Evolutionary conservation across 2,888 invertebrate genomes (phyloP).

Genomic region (Acleris laterana): DNA sequence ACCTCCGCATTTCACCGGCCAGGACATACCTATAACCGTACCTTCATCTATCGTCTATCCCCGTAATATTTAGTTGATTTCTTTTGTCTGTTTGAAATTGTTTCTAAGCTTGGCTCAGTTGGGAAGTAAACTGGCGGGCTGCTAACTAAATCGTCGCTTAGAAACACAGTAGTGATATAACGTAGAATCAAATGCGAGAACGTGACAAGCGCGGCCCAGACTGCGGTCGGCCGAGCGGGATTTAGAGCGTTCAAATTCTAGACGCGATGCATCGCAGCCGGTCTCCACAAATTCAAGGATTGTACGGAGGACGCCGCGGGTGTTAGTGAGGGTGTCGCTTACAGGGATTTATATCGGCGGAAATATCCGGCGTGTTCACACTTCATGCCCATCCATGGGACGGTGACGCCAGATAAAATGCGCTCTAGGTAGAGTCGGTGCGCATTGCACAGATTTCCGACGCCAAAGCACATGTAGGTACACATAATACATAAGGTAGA

Average conservation of each 20-base stretch:
- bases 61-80: constrained; percentile 33
- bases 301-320: constrained; percentile 61
- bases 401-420: constrained; percentile 63
- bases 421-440: constrained; percentile 55
- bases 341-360: constrained; percentile 76
- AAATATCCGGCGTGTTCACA: constrained; percentile 75
- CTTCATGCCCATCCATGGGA: constrained; percentile 64
- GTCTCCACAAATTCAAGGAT: constrained; percentile 74
- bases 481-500: constrained; percentile 11
- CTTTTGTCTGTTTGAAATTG: constrained; percentile 25
- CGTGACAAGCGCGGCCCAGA: constrained; percentile 29
- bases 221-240: constrained; percentile 43
- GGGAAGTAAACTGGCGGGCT: constrained; percentile 16
- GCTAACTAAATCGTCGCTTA: constrained; percentile 19
- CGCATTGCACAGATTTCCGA: constrained; percentile 61
- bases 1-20: constrained; percentile 68
- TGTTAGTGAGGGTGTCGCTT: constrained; percentile 69
- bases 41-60: constrained; percentile 33
- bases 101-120: constrained; percentile 21
- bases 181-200: constrained; percentile 31
- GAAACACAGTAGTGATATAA: constrained; percentile 25
- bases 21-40: constrained; percentile 44
- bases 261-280: constrained; percentile 62
- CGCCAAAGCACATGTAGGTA: constrained; percentile 48
- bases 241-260: constrained; percentile 66